These are phyloP conservation scores for Phrixothrix hirtus DNA, from an alignment of 2,888 invertebrate genomes.

Conservation along the genomic window DNA sequence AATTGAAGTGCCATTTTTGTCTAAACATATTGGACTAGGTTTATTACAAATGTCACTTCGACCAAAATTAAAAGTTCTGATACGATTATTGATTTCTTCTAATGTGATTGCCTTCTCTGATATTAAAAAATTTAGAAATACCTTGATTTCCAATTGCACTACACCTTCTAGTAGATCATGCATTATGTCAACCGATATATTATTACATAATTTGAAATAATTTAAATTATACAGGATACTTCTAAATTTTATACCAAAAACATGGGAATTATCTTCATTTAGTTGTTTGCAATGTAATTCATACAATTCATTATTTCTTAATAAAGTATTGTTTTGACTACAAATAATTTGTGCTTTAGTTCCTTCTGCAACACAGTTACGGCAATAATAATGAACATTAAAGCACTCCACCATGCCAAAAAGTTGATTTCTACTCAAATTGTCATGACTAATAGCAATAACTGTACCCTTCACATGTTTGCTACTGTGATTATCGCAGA, in stretches of 20 bases:
- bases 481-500: slow-evolving; percentile 1
- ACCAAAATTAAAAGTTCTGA: slow-evolving; percentile 5
- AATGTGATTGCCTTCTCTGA: slow-evolving; percentile 11
- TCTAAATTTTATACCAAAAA: slow-evolving; percentile 28
- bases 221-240: slow-evolving; percentile 29
- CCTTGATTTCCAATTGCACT: slow-evolving; percentile 26
- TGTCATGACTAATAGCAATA: slow-evolving; percentile 4
- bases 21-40: slow-evolving; percentile 12
- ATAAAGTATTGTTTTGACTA: slow-evolving; percentile 7
- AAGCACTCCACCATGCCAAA: slow-evolving; percentile 34
- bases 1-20: slow-evolving; percentile 9
- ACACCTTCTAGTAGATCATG: slow-evolving; percentile 37
- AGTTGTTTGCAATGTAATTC: slow-evolving; percentile 2
- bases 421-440: slow-evolving; percentile 25
- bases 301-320: slow-evolving; percentile 17
- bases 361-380: slow-evolving; percentile 31
- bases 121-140: slow-evolving; percentile 18
- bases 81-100: neutral
- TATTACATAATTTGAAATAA: slow-evolving; percentile 31
- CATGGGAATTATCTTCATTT: no score
- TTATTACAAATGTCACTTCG: slow-evolving; percentile 14
- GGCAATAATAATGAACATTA: slow-evolving; percentile 30
- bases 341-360: slow-evolving; percentile 14
- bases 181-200: slow-evolving; percentile 33
- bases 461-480: neutral